Conservation (phyloP, 2,797 vertebrate species). For the Steatocranus sp. region DNA sequence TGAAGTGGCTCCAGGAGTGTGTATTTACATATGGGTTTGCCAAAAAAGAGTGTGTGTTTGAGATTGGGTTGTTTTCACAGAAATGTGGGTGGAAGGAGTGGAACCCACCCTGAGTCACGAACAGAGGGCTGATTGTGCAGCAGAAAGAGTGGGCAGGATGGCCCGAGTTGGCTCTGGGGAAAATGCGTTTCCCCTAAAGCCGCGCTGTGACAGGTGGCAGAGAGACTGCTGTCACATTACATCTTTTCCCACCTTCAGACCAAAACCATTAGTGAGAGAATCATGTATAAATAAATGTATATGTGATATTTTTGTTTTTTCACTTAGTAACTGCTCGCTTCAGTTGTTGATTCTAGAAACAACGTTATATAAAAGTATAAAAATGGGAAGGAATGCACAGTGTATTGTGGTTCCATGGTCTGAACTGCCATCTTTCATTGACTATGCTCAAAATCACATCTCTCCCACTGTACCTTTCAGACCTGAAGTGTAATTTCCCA, state of each 20-base stretch:
- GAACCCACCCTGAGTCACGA: conserved; percentile 66
- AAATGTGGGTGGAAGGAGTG: conserved; percentile 57
- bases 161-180: conserved; percentile 33
- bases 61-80: conserved; percentile 75
- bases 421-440: conserved; percentile 39
- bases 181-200: conserved; percentile 48
- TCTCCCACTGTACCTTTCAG: conserved; percentile 50
- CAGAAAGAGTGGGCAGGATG: conserved; percentile 47
- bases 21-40: conserved; percentile 60
- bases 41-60: conserved; percentile 61
- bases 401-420: conserved; percentile 22
- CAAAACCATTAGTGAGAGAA: conserved; percentile 19
- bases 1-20: conserved; percentile 57
- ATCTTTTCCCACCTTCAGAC: conserved; percentile 15
- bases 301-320: conserved; percentile 4
- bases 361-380: background rate
- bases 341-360: background rate
- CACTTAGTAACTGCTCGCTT: background rate
- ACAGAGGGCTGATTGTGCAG: conserved; percentile 75
- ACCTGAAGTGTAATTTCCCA: conserved; percentile 72
- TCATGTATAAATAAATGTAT: conserved; percentile 30
- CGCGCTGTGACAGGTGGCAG: conserved; percentile 66
- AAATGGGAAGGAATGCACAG: conserved; percentile 10
- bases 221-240: conserved; percentile 58
- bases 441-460: conserved; percentile 44